A percentile compares a stretch with the other conserved stretches of the same genome.
Evolutionary conservation across 2,113 vertebrate genomes (phyloP).

Genomic region (Anoura caudifer): DNA sequence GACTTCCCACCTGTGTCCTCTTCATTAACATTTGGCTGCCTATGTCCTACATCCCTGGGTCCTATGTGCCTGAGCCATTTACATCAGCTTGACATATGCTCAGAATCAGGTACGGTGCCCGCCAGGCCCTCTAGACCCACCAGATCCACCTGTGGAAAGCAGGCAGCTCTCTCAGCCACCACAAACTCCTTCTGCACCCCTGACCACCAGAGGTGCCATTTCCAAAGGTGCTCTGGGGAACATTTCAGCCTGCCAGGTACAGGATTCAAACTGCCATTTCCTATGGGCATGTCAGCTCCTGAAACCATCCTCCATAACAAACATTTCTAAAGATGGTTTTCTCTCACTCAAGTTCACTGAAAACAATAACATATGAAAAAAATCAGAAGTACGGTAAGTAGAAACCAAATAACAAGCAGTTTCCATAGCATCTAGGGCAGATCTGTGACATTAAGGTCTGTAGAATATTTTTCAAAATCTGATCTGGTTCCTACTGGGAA

Average conservation of each 20-base stretch:
- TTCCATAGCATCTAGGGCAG: neutral
- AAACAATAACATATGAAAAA: neutral
- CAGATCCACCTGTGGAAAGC: neutral
- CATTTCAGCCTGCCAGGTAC: neutral
- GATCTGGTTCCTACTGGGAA: neutral
- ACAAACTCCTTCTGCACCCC: neutral
- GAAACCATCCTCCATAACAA: neutral
- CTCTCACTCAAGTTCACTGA: neutral
- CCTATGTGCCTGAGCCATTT: neutral
- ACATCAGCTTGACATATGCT: neutral
- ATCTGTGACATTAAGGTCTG: neutral
- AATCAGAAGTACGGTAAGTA: neutral
- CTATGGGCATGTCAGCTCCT: neutral
- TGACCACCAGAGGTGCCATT: fast-evolving
- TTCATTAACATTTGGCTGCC: slow-evolving; percentile 39
- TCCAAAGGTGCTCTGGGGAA: neutral
- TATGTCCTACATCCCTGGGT: neutral
- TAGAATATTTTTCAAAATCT: neutral
- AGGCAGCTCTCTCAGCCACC: neutral
- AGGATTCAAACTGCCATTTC: neutral
- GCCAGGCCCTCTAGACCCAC: neutral
- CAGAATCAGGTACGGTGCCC: neutral
- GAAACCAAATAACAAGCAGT: neutral
- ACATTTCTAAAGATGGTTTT: neutral
- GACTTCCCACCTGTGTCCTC: neutral